A percentile compares a stretch with the other conserved stretches of the same genome.
Evolutionary conservation across 2,797 vertebrate genomes (phyloP).

Genomic region (Argyrosomus regius): DNA sequence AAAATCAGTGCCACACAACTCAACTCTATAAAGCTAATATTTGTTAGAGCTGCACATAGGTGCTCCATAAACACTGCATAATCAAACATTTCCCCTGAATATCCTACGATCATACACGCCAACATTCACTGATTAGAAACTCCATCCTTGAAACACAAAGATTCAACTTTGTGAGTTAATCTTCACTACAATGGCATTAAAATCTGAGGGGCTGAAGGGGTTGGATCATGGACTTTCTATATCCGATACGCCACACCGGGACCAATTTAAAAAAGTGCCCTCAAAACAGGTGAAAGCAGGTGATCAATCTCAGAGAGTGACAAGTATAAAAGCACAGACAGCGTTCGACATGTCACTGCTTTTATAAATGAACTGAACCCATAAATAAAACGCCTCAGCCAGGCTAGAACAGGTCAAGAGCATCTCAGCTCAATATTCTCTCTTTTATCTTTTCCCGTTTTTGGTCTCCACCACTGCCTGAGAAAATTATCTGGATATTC

Average conservation of each 20-base stretch:
- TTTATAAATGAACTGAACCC: constrained; percentile 25
- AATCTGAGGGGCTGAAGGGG: constrained; percentile 42
- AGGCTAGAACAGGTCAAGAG: background rate
- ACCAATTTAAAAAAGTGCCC: background rate
- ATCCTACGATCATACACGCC: constrained; percentile 66
- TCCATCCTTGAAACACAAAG: constrained; percentile 17
- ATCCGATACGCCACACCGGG: background rate
- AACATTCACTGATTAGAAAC: constrained; percentile 21
- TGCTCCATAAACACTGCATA: constrained; percentile 53
- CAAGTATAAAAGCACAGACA: background rate
- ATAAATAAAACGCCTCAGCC: background rate
- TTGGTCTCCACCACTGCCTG: too few species aligned
- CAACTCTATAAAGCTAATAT: constrained; percentile 40
- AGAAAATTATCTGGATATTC: too few species aligned
- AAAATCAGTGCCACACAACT: background rate
- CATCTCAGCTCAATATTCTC: too few species aligned
- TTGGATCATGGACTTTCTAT: constrained; percentile 1
- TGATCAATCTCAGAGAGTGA: background rate
- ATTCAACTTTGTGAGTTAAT: constrained; percentile 29
- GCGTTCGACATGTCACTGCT: background rate
- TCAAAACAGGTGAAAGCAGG: background rate
- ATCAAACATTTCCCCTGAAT: constrained; percentile 58
- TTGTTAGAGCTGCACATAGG: constrained; percentile 38
- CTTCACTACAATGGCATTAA: constrained; percentile 29
- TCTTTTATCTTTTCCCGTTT: too few species aligned